Conservation (phyloP, 2,113 vertebrate genomes). For the Pluvianellus socialis region DNA sequence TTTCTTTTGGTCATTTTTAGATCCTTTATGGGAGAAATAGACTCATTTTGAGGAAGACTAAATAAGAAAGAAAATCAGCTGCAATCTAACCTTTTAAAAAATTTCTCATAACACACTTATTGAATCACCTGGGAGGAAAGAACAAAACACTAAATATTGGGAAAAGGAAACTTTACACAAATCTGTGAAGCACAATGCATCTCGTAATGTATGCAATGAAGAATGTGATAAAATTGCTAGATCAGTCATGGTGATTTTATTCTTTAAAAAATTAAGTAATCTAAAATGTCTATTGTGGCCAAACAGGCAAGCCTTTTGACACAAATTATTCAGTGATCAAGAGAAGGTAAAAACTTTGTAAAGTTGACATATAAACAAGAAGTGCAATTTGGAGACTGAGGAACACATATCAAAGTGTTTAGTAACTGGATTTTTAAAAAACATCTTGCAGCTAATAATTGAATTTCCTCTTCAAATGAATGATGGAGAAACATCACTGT, state of each 20-base stretch:
- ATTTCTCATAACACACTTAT: not conserved
- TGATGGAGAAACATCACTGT: not conserved
- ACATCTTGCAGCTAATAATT: not conserved
- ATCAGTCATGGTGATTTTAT: not conserved
- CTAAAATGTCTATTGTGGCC: not conserved
- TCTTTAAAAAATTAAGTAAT: not conserved
- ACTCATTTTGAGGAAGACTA: not conserved
- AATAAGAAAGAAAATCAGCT: not conserved
- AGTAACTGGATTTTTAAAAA: not conserved
- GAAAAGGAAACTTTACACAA: not conserved
- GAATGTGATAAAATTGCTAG: not conserved
- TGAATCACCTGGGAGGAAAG: not conserved
- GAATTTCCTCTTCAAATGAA: not conserved
- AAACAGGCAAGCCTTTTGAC: not conserved
- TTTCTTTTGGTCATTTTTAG: not conserved
- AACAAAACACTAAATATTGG: not conserved
- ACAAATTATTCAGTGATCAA: not conserved
- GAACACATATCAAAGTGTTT: not conserved
- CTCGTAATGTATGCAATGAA: not conserved
- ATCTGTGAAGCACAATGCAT: not conserved
- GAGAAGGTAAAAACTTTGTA: not conserved
- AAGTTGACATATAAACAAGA: not conserved
- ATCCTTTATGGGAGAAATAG: not conserved
- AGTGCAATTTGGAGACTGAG: not conserved
- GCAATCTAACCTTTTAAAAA: not conserved